These are phyloP conservation scores for Tetropium fuscum DNA, from an alignment of 2,888 invertebrate species.

Conservation along the genomic window DNA sequence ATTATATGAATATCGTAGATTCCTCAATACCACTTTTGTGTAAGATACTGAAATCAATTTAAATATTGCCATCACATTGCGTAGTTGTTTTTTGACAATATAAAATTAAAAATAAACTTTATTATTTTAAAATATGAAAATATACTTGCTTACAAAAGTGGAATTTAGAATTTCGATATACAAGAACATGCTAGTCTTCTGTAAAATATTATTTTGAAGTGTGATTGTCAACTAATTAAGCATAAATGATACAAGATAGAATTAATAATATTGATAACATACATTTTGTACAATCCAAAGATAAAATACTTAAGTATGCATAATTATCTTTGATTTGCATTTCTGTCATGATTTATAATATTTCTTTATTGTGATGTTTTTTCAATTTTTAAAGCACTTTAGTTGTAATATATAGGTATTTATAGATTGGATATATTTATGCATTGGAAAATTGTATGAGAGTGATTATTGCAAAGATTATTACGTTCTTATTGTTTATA, in stretches of 20 bases:
- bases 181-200: slow-evolving; percentile 57
- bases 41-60: background rate
- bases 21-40: slow-evolving; percentile 32
- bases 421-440: too few relatives aligned
- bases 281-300: slow-evolving; percentile 66
- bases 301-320: slow-evolving; percentile 50
- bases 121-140: slow-evolving; percentile 12
- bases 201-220: slow-evolving; percentile 55
- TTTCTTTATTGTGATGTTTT: too few relatives aligned
- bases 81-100: too few relatives aligned
- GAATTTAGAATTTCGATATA: slow-evolving; percentile 29
- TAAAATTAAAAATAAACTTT: too few relatives aligned
- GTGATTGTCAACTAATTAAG: slow-evolving; percentile 50
- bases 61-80: too few relatives aligned
- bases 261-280: slow-evolving; percentile 32
- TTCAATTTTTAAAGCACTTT: slow-evolving; percentile 40
- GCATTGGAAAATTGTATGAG: slow-evolving; percentile 19
- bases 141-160: slow-evolving; percentile 32
- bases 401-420: too few relatives aligned
- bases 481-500: slow-evolving; percentile 29
- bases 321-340: slow-evolving; percentile 38
- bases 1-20: slow-evolving; percentile 18
- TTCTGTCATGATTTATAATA: slow-evolving; percentile 38
- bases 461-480: slow-evolving; percentile 14
- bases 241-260: slow-evolving; percentile 51